These are phyloP conservation scores for Anoplophora glabripennis DNA, from an alignment of 1,140 invertebrate genomes.

Conservation along the genomic window DNA sequence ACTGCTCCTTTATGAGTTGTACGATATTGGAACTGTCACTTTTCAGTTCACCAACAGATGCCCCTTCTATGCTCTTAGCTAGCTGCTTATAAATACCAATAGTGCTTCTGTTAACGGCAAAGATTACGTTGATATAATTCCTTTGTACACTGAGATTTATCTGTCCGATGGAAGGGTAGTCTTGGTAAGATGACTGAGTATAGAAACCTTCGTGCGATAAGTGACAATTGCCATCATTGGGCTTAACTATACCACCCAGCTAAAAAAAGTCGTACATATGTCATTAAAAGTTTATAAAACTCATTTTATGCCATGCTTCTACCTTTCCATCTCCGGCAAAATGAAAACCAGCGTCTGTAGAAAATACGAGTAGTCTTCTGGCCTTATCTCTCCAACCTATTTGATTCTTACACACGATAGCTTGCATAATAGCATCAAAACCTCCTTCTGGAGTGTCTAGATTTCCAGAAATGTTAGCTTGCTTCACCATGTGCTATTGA, in stretches of 20 bases:
- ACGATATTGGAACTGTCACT: conserved; percentile 75
- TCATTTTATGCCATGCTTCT: conserved; percentile 6
- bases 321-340: conserved; percentile 66
- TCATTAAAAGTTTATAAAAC: neutral
- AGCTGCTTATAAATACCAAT: conserved; percentile 65
- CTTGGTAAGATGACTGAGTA: conserved; percentile 60
- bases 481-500: conserved; percentile 48
- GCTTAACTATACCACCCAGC: conserved; percentile 78
- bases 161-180: conserved; percentile 70
- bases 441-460: conserved; percentile 73
- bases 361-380: conserved; percentile 60
- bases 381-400: conserved; percentile 64
- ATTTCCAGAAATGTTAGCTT: conserved; percentile 63
- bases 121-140: conserved; percentile 80
- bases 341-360: conserved; percentile 62
- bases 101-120: conserved; percentile 73
- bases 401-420: conserved; percentile 59
- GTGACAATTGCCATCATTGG: conserved; percentile 83
- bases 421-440: conserved; percentile 78
- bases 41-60: conserved; percentile 64
- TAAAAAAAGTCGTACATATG: neutral
- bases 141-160: conserved; percentile 64
- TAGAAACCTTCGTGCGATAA: conserved; percentile 65
- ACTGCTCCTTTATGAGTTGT: conserved; percentile 67
- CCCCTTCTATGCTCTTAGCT: conserved; percentile 58